A percentile compares a stretch with the other conserved stretches of the same genome.
Conservation (phyloP, 2,797 vertebrate genomes). For the Gallirallus australis region DNA sequence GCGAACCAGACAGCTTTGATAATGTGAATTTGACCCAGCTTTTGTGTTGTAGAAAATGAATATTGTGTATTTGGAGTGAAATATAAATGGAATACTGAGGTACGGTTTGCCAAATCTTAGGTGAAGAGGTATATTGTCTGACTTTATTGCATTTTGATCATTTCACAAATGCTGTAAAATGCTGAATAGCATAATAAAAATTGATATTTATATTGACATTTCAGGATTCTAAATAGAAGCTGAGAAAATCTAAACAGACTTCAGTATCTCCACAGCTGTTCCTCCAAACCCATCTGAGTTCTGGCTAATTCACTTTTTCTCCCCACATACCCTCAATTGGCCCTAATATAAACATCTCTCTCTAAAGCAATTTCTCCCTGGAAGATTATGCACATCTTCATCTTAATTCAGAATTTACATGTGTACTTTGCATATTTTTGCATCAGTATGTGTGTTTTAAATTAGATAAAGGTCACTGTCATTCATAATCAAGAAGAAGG, state of each 20-base stretch:
- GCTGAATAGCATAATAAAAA: slow-evolving; percentile 76
- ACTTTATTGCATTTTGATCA: slow-evolving; percentile 68
- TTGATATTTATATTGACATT: slow-evolving; percentile 79
- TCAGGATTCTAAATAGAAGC: slow-evolving; percentile 73
- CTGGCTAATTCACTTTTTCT: slow-evolving; percentile 69
- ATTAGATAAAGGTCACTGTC: slow-evolving; percentile 86
- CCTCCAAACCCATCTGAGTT: slow-evolving; percentile 31
- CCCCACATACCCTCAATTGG: slow-evolving; percentile 43
- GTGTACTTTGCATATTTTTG: slow-evolving; percentile 85
- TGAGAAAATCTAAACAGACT: slow-evolving; percentile 73
- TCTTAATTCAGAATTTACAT: slow-evolving; percentile 84
- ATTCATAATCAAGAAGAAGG: slow-evolving; percentile 86
- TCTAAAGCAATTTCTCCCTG: slow-evolving; percentile 67
- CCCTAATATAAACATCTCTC: slow-evolving; percentile 71
- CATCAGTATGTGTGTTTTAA: slow-evolving; percentile 82
- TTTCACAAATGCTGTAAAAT: slow-evolving; percentile 68
- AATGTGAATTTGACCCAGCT: slow-evolving; percentile 42
- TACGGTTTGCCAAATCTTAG: slow-evolving; percentile 29
- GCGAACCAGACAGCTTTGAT: slow-evolving; percentile 38
- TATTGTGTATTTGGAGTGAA: slow-evolving; percentile 46
- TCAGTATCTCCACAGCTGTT: slow-evolving; percentile 57
- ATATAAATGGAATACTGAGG: slow-evolving; percentile 42
- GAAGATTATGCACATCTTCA: slow-evolving; percentile 76
- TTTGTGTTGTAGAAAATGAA: slow-evolving; percentile 48
- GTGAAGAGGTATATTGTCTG: slow-evolving; percentile 66